phyloP scores from a whole-genome alignment of 2,113 vertebrate genomes.

The Tragelaphus buxtoni region DNA sequence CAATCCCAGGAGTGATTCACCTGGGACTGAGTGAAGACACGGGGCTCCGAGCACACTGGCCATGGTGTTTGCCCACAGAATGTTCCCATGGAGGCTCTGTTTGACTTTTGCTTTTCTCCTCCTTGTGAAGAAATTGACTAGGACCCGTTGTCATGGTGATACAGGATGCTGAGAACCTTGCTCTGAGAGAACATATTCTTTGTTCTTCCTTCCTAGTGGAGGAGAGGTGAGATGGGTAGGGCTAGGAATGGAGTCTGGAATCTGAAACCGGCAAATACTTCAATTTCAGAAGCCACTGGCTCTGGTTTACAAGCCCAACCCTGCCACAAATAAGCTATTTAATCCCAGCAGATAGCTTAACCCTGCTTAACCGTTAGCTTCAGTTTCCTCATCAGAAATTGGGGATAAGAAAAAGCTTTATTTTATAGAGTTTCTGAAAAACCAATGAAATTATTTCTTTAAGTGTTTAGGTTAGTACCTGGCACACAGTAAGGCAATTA shows the following conservation, averaged over 20 bases:
- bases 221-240: not conserved
- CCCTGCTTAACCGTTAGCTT: not conserved
- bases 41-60: not conserved
- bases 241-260: not conserved
- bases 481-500: not conserved
- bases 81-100: not conserved
- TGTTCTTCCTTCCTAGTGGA: not conserved
- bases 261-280: not conserved
- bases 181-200: not conserved
- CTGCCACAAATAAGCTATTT: not conserved
- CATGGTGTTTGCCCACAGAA: not conserved
- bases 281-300: not conserved
- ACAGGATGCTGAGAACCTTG: not conserved
- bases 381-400: not conserved
- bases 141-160: conserved; percentile 37
- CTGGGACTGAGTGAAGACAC: not conserved
- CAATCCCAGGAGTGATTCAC: not conserved
- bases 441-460: not conserved
- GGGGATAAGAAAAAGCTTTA: not conserved
- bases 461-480: not conserved
- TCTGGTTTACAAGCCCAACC: not conserved
- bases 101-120: conserved; percentile 29
- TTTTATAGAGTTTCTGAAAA: not conserved
- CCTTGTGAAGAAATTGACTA: not conserved
- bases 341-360: not conserved